These are phyloP conservation scores for Pristionchus exspectatus DNA, from an alignment of 2,888 invertebrate genomes.

Conservation along the genomic window DNA sequence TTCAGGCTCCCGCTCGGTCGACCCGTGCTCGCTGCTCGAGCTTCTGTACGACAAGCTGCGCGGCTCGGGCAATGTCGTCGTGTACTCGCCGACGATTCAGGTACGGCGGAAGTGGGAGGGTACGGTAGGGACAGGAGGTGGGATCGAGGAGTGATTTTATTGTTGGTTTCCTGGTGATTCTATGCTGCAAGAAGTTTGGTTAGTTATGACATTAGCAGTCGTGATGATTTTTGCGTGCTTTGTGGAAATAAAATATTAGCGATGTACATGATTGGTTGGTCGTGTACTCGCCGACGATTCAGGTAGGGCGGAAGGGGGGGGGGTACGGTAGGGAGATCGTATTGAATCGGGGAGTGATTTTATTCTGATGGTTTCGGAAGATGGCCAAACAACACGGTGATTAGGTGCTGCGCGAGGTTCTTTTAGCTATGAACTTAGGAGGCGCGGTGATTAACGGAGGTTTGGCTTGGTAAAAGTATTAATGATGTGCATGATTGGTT, in stretches of 20 bases:
- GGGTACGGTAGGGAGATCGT: neutral
- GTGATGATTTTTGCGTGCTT: no score
- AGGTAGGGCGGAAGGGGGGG: constrained; percentile 56
- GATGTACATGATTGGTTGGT: no score
- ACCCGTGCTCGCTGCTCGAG: constrained; percentile 68
- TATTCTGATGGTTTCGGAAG: no score
- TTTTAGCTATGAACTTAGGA: neutral
- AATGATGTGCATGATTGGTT: no score
- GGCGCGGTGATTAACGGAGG: neutral
- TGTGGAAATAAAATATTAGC: no score
- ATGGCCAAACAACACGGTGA: no score
- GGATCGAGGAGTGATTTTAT: neutral
- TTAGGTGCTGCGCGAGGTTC: neutral
- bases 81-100: constrained; percentile 61
- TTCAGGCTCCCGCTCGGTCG: constrained; percentile 58
- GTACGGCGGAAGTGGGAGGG: neutral
- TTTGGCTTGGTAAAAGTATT: neutral
- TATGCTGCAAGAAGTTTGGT: no score
- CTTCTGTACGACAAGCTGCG: constrained; percentile 60
- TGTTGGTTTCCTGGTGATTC: no score
- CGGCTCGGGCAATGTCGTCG: constrained; percentile 69
- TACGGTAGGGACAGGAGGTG: neutral
- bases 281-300: constrained; percentile 59
- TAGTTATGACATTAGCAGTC: no score
- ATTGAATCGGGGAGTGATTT: neutral